A percentile compares a stretch with the other conserved stretches of the same genome.
phyloP scores from a whole-genome alignment of 2,113 vertebrate genomes.

The Perca schrenkii region DNA sequence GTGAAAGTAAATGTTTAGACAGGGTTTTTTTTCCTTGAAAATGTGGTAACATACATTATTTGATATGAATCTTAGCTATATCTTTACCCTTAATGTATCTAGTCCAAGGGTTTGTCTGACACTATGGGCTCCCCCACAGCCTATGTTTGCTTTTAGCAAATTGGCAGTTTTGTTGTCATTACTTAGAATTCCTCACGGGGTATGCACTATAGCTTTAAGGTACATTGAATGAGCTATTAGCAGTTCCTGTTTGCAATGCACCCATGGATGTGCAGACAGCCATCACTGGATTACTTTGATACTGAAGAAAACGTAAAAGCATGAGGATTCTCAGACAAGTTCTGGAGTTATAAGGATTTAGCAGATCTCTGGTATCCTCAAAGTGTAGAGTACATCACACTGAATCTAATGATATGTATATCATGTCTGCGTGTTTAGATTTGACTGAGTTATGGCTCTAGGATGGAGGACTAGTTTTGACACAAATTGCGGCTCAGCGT shows the following conservation, averaged over 20 bases:
- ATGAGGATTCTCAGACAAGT: background rate
- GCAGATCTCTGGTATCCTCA: background rate
- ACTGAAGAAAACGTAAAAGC: background rate
- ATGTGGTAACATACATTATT: background rate
- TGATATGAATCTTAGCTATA: background rate
- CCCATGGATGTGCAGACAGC: too few species aligned
- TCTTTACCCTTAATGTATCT: background rate
- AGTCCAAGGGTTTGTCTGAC: background rate
- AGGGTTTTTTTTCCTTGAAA: background rate
- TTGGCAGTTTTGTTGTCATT: too few species aligned
- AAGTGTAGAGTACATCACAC: background rate
- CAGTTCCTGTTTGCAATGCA: background rate
- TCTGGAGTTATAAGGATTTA: background rate
- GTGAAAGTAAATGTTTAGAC: background rate
- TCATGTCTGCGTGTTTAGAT: slow-evolving; percentile 7
- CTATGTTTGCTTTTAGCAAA: too few species aligned
- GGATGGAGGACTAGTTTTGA: slow-evolving; percentile 15
- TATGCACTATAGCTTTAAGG: too few species aligned
- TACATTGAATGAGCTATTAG: background rate
- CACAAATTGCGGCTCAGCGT: background rate
- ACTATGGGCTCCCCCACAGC: background rate
- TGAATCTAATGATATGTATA: background rate
- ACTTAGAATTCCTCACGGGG: too few species aligned
- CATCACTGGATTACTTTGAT: background rate
- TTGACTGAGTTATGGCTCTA: background rate